phyloP scores from a whole-genome alignment of 2,888 invertebrate genomes.

The Drosophila merina region DNA sequence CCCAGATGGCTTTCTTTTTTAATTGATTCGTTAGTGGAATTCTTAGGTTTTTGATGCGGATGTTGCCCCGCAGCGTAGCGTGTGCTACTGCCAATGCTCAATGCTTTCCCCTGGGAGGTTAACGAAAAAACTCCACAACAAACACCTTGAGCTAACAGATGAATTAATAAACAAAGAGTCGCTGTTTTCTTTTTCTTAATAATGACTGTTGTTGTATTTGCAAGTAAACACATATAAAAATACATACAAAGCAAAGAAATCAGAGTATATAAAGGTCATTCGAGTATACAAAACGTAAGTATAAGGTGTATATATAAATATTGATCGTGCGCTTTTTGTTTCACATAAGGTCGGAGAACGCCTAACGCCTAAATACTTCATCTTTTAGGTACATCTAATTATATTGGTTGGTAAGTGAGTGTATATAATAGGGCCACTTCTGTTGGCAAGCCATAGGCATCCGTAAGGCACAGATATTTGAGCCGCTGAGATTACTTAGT shows the following conservation, averaged over 20 bases:
- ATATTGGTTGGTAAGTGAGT: conserved; percentile 24
- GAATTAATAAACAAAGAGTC: conserved; percentile 34
- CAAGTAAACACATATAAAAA: conserved; percentile 31
- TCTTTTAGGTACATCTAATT: conserved; percentile 35
- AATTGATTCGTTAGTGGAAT: conserved; percentile 40
- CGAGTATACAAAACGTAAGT: conserved; percentile 53
- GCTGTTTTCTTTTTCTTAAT: conserved; percentile 49
- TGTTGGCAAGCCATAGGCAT: conserved; percentile 67
- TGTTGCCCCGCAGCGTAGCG: conserved; percentile 69
- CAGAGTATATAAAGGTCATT: conserved; percentile 54
- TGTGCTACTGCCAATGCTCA: conserved; percentile 62
- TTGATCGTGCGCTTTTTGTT: conserved; percentile 35
- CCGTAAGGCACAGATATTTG: conserved; percentile 64
- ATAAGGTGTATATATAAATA: conserved; percentile 20
- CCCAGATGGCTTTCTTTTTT: conserved; percentile 53
- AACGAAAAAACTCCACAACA: conserved; percentile 4
- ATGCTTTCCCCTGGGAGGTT: conserved; percentile 29
- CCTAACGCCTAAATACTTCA: conserved; percentile 10
- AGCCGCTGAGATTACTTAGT: conserved; percentile 64
- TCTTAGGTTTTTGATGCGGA: conserved; percentile 48
- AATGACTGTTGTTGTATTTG: conserved; percentile 70
- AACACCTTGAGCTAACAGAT: conserved; percentile 9
- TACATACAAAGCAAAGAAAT: conserved; percentile 20
- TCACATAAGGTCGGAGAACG: conserved; percentile 41
- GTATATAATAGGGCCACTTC: conserved; percentile 25